A percentile compares a stretch with the other conserved stretches of the same genome.
Conservation (phyloP, 2,888 invertebrate genomes). For the Drosophila paramelanica region DNA sequence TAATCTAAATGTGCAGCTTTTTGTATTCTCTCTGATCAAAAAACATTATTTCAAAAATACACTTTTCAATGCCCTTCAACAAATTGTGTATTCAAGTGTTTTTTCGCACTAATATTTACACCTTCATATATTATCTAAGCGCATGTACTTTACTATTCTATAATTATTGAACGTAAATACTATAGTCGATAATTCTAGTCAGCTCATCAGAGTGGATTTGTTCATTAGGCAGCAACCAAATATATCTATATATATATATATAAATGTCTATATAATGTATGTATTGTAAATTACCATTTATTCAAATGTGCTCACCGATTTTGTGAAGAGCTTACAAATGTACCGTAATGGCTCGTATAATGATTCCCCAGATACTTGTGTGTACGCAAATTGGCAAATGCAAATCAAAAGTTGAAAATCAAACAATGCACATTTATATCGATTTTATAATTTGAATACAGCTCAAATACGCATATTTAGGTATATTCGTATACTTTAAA, state of each 20-base stretch:
- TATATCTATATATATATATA: slow-evolving; percentile 10
- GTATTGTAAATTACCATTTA: slow-evolving; percentile 41
- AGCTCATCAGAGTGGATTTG: slow-evolving; percentile 20
- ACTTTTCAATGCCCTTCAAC: neutral
- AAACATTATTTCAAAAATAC: neutral
- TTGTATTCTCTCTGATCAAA: too few species aligned
- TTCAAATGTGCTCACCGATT: slow-evolving; percentile 73
- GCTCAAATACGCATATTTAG: slow-evolving; percentile 43
- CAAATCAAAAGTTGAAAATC: slow-evolving; percentile 45
- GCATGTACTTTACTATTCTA: slow-evolving; percentile 2
- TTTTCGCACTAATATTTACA: slow-evolving; percentile 10
- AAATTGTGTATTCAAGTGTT: neutral
- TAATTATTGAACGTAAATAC: slow-evolving; percentile 23
- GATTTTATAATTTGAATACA: slow-evolving; percentile 56
- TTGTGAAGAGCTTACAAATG: slow-evolving; percentile 48
- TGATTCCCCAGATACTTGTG: neutral
- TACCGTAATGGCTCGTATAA: slow-evolving; percentile 6
- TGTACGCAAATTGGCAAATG: too few species aligned
- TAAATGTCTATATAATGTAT: slow-evolving; percentile 19
- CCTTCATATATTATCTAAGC: neutral
- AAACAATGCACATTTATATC: slow-evolving; percentile 18
- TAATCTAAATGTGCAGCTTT: neutral
- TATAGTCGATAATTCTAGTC: slow-evolving; percentile 63
- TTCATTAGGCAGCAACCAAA: slow-evolving; percentile 35
- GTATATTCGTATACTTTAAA: slow-evolving; percentile 11